phyloP scores from a whole-genome alignment of 2,888 invertebrate genomes.

The Azorinus chamasolen region DNA sequence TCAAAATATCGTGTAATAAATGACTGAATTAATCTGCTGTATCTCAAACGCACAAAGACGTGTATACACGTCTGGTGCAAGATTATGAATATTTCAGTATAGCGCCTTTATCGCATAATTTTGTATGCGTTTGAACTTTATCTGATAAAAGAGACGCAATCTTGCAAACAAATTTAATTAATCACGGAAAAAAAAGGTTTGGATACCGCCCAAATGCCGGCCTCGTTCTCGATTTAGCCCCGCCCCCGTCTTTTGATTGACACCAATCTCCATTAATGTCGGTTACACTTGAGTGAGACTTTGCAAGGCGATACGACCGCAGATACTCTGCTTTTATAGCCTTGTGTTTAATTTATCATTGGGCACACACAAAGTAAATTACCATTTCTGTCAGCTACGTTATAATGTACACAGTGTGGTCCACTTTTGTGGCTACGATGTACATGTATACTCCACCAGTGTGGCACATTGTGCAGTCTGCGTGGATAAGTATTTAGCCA shows the following conservation, averaged over 20 bases:
- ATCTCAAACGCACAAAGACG: too few relatives aligned
- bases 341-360: conserved; percentile 66
- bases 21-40: too few relatives aligned
- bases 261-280: conserved; percentile 51
- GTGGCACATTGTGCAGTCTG: too few relatives aligned
- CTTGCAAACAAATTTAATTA: conserved; percentile 51
- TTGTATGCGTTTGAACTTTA: conserved; percentile 41
- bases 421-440: conserved; percentile 13
- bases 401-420: conserved; percentile 62
- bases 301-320: conserved; percentile 43
- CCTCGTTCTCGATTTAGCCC: conserved; percentile 43
- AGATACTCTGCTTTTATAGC: conserved; percentile 47
- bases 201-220: conserved; percentile 51
- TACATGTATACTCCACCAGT: conserved; percentile 2
- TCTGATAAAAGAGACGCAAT: conserved; percentile 34
- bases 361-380: conserved; percentile 63
- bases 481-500: too few relatives aligned
- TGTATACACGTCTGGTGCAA: too few relatives aligned
- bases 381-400: conserved; percentile 57
- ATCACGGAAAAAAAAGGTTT: conserved; percentile 47
- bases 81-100: too few relatives aligned
- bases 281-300: conserved; percentile 51
- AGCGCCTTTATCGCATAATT: conserved; percentile 16
- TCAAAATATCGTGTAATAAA: too few relatives aligned
- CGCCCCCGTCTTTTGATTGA: conserved; percentile 58